A percentile compares a stretch with the other conserved stretches of the same genome.
phyloP scores from a whole-genome alignment of 37 sponge, comb jelly and placozoan species.

The Axinella damicornis region DNA sequence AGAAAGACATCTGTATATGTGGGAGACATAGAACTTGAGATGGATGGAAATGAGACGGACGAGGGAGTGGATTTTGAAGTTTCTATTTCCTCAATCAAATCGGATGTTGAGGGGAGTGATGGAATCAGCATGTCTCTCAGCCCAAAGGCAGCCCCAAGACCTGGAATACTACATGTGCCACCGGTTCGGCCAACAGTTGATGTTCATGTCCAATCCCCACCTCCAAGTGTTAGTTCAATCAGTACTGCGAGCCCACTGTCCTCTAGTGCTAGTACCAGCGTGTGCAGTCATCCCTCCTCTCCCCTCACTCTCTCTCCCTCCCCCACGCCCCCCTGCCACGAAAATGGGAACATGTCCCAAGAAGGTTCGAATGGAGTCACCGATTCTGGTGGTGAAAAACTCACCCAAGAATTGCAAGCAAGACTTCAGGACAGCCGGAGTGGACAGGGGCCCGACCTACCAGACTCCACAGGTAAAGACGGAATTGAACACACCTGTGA shows the following conservation, averaged over 20 bases:
- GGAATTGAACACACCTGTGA: no score
- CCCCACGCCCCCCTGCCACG: neutral
- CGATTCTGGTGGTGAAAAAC: no score
- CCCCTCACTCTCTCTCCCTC: slow-evolving; percentile 6
- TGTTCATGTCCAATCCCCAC: neutral
- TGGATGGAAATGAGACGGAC: neutral
- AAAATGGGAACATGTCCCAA: neutral
- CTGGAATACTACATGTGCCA: no score
- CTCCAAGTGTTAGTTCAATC: neutral
- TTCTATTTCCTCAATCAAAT: no score
- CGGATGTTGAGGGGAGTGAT: no score
- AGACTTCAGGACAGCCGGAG: no score
- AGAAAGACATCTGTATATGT: neutral
- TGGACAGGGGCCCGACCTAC: no score
- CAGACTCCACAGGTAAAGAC: no score
- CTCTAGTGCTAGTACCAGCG: slow-evolving; percentile 8
- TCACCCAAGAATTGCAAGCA: no score
- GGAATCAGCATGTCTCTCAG: no score
- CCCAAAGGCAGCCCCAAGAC: no score
- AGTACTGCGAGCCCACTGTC: neutral
- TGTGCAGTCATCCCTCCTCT: slow-evolving; percentile 15
- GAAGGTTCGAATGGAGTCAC: neutral
- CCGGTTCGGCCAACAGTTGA: neutral
- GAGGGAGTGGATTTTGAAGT: no score
- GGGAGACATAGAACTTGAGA: neutral